Base-by-base conservation (phyloP, 2,113 vertebrate species). In the Catharus bicknelli region DNA sequence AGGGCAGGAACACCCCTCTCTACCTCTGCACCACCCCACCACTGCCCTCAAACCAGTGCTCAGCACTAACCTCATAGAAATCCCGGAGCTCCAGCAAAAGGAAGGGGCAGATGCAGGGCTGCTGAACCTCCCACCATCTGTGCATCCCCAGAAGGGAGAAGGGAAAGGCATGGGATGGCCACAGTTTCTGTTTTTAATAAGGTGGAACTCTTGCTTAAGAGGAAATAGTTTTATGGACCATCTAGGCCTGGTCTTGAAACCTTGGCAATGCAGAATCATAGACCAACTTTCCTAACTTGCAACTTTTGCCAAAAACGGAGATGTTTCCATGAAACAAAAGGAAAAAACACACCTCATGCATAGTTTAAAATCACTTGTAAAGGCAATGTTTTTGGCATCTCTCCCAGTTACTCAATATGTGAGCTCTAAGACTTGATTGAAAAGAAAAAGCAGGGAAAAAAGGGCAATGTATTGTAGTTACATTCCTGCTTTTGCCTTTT, bases 241-340 rank as follows among this genome's bases (percentile, higher is more conserved):
- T 72, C 70, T 59, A 96, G 84, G 88, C 30, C 93, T 88, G 73
- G 67, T 96, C 80, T 82, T 88, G 77, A 95, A 94, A 83, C 93
- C 86, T 88, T 96, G 84, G 91, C 83, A 84, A 92, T 27, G 2
- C 43, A 76, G 87, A 66, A 3, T 58, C 95, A 88, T 76, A 96
- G 86, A 83, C 83, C 96, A 94, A 58, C 92, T 95, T 96, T 95
- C 82, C 90, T 91, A 83, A 97, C 88, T 88, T 94, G 92, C 95
- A 92, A 82, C 69, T 91, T 96, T 96, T 86, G 94, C 67, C 90
- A 84, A 82, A 72, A 91, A 67, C 89, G 89, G 63, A 95, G 96
- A 95, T 95, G 92, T 96, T 97, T 97, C 90, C 86, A 95, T 66
- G 83, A 97, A 95, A 97, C 81, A 92, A 97, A 96, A 73, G 87